phyloP scores from a whole-genome alignment of 2,797 vertebrate species.

The Epinephelus awoara region DNA sequence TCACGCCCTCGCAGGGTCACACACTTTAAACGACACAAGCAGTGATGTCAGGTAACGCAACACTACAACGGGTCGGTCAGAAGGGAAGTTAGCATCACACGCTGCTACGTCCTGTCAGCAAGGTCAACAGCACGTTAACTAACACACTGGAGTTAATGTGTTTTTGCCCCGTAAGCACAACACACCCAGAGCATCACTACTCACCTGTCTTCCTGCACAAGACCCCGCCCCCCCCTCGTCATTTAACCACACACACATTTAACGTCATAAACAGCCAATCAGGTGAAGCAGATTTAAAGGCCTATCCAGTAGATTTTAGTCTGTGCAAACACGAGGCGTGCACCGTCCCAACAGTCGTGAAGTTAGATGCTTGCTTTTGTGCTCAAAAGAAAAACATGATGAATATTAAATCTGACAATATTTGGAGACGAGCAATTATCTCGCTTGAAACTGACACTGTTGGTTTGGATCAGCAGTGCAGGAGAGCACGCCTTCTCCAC shows the following conservation, averaged over 20 bases:
- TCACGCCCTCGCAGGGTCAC: neutral
- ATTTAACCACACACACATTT: neutral
- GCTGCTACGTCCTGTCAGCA: slow-evolving; percentile 9
- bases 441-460: neutral
- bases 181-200: neutral
- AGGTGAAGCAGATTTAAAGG: slow-evolving; percentile 22
- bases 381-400: neutral
- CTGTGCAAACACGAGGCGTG: neutral
- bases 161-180: slow-evolving; percentile 43
- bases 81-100: slow-evolving; percentile 32
- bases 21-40: neutral
- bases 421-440: neutral
- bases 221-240: too few species aligned
- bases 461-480: neutral
- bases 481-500: neutral
- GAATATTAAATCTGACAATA: neutral
- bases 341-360: neutral
- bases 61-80: slow-evolving; percentile 8
- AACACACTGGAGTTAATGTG: neutral
- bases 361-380: neutral
- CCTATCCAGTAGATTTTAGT: slow-evolving; percentile 22
- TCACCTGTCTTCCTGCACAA: slow-evolving; percentile 27
- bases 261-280: slow-evolving; percentile 7
- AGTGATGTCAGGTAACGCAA: neutral
- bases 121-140: neutral